phyloP scores from a whole-genome alignment of 2,888 invertebrate species.

The Elmis aenea region DNA sequence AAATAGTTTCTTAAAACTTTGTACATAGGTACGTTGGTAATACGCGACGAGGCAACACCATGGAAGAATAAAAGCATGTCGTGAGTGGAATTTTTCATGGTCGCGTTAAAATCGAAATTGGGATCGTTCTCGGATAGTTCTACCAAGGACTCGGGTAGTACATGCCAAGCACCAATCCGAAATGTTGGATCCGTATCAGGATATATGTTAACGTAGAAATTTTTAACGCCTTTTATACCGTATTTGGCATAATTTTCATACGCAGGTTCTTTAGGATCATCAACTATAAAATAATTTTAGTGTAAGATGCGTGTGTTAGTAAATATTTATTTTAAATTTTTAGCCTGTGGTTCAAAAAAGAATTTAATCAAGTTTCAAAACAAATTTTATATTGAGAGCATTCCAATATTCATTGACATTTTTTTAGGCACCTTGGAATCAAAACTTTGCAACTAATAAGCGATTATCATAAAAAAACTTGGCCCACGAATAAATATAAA shows the following conservation, averaged over 20 bases:
- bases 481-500: no score
- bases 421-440: no score
- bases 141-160: conserved; percentile 64
- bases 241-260: conserved; percentile 4
- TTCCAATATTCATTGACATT: no score
- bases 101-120: conserved; percentile 50
- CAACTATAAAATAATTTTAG: background rate
- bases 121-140: conserved; percentile 47
- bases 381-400: no score
- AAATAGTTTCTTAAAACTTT: conserved; percentile 57
- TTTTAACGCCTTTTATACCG: conserved; percentile 42
- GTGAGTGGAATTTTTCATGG: conserved; percentile 47
- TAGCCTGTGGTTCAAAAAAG: no score
- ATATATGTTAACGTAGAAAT: conserved; percentile 60
- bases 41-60: conserved; percentile 41
- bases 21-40: conserved; percentile 59
- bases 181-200: conserved; percentile 42
- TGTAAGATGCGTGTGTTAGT: no score
- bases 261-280: background rate
- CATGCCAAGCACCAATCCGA: conserved; percentile 67
- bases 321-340: no score
- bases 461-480: no score
- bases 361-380: no score
- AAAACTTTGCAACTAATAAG: no score
- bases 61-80: conserved; percentile 42